phyloP scores from a whole-genome alignment of 2,797 vertebrate genomes.

The Lophius americanus region DNA sequence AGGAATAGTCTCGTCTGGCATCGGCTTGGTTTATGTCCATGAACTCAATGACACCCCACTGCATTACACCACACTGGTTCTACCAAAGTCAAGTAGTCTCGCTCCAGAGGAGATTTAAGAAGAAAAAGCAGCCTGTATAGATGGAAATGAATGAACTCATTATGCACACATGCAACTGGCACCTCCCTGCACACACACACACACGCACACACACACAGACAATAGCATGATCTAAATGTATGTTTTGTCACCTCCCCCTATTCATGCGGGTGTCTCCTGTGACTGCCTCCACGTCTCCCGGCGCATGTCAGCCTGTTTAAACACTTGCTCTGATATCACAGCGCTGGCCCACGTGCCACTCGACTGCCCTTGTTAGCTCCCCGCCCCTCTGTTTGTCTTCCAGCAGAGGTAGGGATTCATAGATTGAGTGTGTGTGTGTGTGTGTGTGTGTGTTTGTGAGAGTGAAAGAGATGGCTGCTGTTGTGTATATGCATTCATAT shows the following conservation, averaged over 20 bases:
- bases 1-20: constrained; percentile 73
- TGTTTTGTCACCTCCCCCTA: constrained; percentile 27
- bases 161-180: neutral
- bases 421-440: constrained; percentile 36
- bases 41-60: constrained; percentile 74
- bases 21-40: constrained; percentile 75
- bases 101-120: constrained; percentile 38
- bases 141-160: neutral
- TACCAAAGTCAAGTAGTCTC: constrained; percentile 55
- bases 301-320: constrained; percentile 62
- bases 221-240: constrained; percentile 16
- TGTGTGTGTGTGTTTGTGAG: constrained; percentile 8
- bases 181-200: neutral
- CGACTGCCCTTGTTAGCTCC: constrained; percentile 64
- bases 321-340: constrained; percentile 66
- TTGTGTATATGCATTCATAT: constrained; percentile 58
- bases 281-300: constrained; percentile 26
- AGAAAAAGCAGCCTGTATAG: neutral
- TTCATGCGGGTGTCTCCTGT: constrained; percentile 18
- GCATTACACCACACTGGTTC: constrained; percentile 69
- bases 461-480: constrained; percentile 35
- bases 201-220: constrained; percentile 6
- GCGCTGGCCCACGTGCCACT: constrained; percentile 75
- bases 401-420: constrained; percentile 53
- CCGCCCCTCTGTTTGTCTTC: constrained; percentile 72